Conservation (phyloP, 2,113 vertebrate species). For the Eubucco bourcierii region DNA sequence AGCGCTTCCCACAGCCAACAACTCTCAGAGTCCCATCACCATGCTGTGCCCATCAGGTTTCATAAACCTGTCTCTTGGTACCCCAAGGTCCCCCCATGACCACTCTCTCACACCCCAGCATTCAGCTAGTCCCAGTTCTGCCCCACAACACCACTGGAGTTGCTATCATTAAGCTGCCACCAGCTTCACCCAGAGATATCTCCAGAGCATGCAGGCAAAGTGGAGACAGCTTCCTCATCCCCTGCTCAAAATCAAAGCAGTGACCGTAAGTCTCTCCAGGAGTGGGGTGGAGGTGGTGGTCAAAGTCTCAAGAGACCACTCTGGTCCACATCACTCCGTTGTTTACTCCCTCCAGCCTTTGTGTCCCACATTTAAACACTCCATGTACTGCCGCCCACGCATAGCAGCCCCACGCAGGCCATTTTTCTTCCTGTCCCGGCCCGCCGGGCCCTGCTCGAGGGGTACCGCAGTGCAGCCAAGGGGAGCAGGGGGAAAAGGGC, state of each 20-base stretch:
- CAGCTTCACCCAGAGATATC: not conserved
- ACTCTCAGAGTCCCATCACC: not conserved
- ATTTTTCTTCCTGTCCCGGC: not conserved
- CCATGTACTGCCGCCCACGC: not conserved
- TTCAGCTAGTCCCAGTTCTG: not conserved
- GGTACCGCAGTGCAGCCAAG: not conserved
- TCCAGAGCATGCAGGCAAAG: not conserved
- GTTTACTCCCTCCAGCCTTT: not conserved
- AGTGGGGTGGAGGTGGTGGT: not conserved
- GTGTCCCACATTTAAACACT: accelerated
- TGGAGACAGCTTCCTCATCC: not conserved
- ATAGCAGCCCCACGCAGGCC: not conserved
- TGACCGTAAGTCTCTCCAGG: not conserved
- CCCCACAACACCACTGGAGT: accelerated
- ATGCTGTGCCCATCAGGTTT: accelerated
- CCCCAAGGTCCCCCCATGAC: not conserved
- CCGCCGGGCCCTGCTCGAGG: not conserved
- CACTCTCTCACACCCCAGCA: not conserved
- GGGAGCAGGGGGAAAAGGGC: not conserved
- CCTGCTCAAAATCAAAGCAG: not conserved
- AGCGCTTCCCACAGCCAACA: not conserved
- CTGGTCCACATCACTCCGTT: not conserved
- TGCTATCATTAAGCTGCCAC: not conserved
- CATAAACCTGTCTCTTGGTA: accelerated
- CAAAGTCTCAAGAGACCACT: not conserved